phyloP scores from a whole-genome alignment of 1,140 invertebrate species.

The Tetranychus urticae region DNA sequence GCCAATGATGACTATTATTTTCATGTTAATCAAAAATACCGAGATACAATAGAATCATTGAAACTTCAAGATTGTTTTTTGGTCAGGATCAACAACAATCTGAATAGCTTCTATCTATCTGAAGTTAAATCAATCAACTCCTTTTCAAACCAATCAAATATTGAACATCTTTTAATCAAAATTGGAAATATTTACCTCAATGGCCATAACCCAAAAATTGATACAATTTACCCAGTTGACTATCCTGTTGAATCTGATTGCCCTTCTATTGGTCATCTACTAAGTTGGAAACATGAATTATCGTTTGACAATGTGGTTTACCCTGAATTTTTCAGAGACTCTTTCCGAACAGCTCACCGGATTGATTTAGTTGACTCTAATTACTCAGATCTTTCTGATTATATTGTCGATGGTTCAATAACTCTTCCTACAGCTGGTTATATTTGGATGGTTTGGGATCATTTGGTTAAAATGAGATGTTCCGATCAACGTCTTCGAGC shows the following conservation, averaged over 20 bases:
- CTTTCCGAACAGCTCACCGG: not conserved
- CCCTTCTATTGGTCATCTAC: slow-evolving; percentile 23
- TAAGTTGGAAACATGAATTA: slow-evolving; percentile 27
- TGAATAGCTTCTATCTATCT: no score
- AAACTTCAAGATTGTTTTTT: no score
- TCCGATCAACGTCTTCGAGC: slow-evolving; percentile 39
- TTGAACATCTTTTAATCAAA: no score
- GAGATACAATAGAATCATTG: no score
- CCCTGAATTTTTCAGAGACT: not conserved
- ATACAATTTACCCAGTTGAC: no score
- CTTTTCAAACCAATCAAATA: no score
- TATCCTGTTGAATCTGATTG: slow-evolving; percentile 13
- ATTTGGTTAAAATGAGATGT: slow-evolving; percentile 55
- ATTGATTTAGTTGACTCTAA: slow-evolving; percentile 16
- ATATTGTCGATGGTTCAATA: slow-evolving; percentile 73
- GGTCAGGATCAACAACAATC: no score
- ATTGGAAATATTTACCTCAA: no score
- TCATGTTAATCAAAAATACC: no score
- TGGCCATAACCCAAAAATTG: no score
- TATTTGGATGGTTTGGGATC: slow-evolving; percentile 69
- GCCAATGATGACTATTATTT: no score
- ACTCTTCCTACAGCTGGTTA: slow-evolving; percentile 88
- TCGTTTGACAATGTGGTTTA: not conserved
- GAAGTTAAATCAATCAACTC: no score
- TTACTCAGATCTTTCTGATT: slow-evolving; percentile 49